Conservation (phyloP, 2,888 invertebrate species). For the Stegana nigrithorax region DNA sequence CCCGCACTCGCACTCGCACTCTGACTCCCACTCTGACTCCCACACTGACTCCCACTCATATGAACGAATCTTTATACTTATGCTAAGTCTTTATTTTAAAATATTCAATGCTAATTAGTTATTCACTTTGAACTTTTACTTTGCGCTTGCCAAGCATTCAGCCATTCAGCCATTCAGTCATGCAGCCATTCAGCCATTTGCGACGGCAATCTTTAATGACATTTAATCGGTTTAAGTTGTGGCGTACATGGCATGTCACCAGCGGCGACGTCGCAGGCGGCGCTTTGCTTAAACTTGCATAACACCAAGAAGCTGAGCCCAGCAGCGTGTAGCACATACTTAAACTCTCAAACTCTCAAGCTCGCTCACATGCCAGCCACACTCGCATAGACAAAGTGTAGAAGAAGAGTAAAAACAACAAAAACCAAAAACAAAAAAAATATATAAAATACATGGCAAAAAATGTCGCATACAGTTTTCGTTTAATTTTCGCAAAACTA, state of each 20-base stretch:
- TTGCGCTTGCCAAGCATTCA: slow-evolving; percentile 10
- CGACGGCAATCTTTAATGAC: slow-evolving; percentile 54
- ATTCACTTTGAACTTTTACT: slow-evolving; percentile 57
- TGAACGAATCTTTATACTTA: no score
- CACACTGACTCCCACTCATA: no score
- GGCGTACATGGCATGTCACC: not conserved
- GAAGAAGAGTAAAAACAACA: slow-evolving; percentile 15
- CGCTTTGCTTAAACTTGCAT: slow-evolving; percentile 38
- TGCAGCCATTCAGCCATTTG: slow-evolving; percentile 21
- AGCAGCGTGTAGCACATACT: no score
- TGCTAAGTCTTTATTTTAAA: no score
- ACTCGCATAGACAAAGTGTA: not conserved
- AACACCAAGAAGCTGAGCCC: not conserved
- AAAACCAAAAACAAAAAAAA: slow-evolving; percentile 27
- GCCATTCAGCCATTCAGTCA: no score
- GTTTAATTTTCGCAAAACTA: no score
- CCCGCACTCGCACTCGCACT: no score
- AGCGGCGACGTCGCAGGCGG: not conserved
- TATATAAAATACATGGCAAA: no score
- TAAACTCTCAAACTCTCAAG: no score
- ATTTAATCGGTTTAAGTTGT: slow-evolving; percentile 54
- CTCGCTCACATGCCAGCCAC: slow-evolving; percentile 15
- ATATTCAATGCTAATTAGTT: slow-evolving; percentile 45
- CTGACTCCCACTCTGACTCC: no score
- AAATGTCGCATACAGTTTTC: no score